Percentiles rank a stretch among this genome's conserved stretches.
Conservation (phyloP, 2,113 vertebrate species). For the Sinocyclocheilus anshuiensis region DNA sequence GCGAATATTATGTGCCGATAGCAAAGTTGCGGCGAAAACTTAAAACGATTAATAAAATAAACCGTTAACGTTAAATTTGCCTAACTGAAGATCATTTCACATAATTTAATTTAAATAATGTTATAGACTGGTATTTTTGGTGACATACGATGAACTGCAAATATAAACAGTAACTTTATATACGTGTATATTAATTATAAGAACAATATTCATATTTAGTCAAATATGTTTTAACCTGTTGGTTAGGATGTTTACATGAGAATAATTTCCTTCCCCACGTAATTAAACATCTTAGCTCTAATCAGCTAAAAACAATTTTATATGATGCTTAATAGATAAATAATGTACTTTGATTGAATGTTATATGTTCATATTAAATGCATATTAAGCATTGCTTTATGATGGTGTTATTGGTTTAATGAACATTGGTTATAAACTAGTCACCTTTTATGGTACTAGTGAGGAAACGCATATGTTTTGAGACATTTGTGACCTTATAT, state of each 20-base stretch:
- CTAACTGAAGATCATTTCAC: not conserved
- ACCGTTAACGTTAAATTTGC: not conserved
- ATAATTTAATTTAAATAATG: not conserved
- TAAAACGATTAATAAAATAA: not conserved
- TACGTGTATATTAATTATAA: not conserved
- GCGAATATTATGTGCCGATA: not conserved
- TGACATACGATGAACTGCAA: not conserved
- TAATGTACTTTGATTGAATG: no score
- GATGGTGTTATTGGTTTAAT: not conserved
- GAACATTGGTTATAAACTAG: not conserved
- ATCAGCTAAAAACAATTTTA: not conserved
- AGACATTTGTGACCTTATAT: not conserved
- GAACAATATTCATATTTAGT: not conserved
- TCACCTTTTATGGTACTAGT: not conserved
- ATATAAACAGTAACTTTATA: not conserved
- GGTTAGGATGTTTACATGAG: not conserved
- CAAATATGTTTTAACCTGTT: not conserved
- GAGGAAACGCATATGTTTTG: not conserved
- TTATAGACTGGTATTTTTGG: not conserved
- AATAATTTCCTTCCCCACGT: not conserved
- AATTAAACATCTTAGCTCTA: not conserved
- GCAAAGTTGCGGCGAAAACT: not conserved
- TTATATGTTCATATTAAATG: not conserved
- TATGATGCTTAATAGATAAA: not conserved
- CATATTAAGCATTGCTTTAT: not conserved